Conservation (phyloP, 1,140 invertebrate genomes). For the Campoletis sonorensis region DNA sequence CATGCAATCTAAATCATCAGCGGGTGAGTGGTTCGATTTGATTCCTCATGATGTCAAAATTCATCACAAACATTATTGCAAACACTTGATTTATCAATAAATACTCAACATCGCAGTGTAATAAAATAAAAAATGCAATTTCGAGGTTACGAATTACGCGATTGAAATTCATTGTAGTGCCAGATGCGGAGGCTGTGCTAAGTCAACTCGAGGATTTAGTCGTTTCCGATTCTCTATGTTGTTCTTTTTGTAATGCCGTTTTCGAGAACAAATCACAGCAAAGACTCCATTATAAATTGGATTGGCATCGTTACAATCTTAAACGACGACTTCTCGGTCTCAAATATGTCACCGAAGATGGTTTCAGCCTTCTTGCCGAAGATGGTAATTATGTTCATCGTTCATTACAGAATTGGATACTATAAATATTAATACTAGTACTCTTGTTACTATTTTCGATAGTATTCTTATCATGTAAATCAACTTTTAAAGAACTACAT, state of each 20-base stretch:
- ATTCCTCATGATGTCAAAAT: conserved; percentile 24
- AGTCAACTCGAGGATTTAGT: conserved; percentile 70
- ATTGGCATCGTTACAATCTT: conserved; percentile 87
- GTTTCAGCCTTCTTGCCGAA: conserved; percentile 74
- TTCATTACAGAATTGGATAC: too few relatives aligned
- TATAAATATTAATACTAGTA: too few relatives aligned
- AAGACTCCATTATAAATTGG: conserved; percentile 81
- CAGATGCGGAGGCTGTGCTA: conserved; percentile 61
- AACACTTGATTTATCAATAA: not conserved
- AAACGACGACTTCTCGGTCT: conserved; percentile 80
- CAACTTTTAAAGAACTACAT: too few relatives aligned
- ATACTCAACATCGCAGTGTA: not conserved
- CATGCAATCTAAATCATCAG: conserved; percentile 78
- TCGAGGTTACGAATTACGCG: conserved; percentile 11
- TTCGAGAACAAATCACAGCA: conserved; percentile 76
- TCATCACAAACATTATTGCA: not conserved
- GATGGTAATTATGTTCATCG: conserved; percentile 60
- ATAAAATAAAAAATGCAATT: not conserved
- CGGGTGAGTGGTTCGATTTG: conserved; percentile 60
- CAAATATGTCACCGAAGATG: conserved; percentile 78
- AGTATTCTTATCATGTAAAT: too few relatives aligned
- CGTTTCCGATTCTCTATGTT: conserved; percentile 76
- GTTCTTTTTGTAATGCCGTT: conserved; percentile 77
- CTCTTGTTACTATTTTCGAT: too few relatives aligned
- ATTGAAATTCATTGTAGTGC: conserved; percentile 52